A percentile compares a stretch with the other conserved stretches of the same genome.
These are phyloP conservation scores for Cyanoderma ruficeps DNA, from an alignment of 2,113 vertebrate species.

Conservation along the genomic window DNA sequence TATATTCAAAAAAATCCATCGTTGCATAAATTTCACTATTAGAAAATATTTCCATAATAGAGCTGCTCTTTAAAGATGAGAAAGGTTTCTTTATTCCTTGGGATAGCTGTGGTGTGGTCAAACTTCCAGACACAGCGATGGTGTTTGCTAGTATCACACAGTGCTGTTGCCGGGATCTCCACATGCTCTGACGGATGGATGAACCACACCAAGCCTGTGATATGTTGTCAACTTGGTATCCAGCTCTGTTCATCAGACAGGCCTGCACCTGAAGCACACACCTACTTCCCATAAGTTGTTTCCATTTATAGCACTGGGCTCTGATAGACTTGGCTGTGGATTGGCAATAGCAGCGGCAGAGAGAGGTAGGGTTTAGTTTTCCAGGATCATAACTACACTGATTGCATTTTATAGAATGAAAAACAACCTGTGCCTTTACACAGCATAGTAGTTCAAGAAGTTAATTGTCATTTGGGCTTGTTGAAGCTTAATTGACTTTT, in stretches of 20 bases:
- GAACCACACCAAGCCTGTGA: background rate
- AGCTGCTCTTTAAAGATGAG: background rate
- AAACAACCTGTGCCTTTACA: background rate
- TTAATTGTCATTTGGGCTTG: background rate
- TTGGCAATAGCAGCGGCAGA: background rate
- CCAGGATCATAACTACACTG: background rate
- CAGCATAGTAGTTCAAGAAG: background rate
- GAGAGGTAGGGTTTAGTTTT: background rate
- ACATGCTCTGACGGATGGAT: background rate
- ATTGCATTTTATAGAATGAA: background rate
- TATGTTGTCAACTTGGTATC: background rate
- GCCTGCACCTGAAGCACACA: background rate
- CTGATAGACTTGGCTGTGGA: background rate
- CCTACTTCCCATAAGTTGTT: background rate
- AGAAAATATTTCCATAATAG: background rate
- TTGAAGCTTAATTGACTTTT: conserved; percentile 35
- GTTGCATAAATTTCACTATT: background rate
- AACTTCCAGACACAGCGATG: background rate
- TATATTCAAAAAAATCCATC: background rate
- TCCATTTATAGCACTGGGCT: background rate
- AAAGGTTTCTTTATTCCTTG: background rate
- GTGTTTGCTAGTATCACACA: background rate
- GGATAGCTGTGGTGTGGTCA: background rate
- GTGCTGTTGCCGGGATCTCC: background rate
- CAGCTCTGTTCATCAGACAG: background rate